phyloP scores from a whole-genome alignment of 2,888 invertebrate genomes.

The Margaritifera margaritifera region DNA sequence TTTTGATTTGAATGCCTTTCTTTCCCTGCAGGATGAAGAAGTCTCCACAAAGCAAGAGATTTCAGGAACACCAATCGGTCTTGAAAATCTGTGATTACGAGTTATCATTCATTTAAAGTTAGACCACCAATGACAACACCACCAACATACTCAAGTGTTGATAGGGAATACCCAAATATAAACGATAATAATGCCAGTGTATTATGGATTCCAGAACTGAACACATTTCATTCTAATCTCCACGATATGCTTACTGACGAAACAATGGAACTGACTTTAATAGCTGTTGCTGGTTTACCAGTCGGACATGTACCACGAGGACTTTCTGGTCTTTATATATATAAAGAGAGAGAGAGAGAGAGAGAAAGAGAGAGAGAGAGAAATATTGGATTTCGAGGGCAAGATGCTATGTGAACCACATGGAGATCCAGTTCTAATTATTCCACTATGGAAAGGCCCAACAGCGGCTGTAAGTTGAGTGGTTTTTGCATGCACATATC shows the following conservation, averaged over 20 bases:
- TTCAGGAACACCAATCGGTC: background rate
- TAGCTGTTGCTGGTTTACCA: conserved; percentile 15
- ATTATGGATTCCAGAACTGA: conserved; percentile 13
- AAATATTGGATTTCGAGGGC: conserved; percentile 13
- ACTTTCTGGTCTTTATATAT: too few relatives aligned
- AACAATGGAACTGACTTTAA: conserved; percentile 3
- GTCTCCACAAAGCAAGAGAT: too few relatives aligned
- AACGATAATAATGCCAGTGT: conserved; percentile 17
- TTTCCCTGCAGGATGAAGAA: too few relatives aligned
- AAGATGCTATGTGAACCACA: background rate
- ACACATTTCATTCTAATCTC: background rate
- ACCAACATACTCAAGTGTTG: conserved; percentile 4
- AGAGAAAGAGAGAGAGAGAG: too few relatives aligned
- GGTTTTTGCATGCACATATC: conserved; percentile 15
- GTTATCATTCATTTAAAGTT: conserved; percentile 6
- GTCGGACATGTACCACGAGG: conserved; percentile 3
- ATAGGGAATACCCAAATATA: conserved; percentile 19
- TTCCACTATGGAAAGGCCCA: conserved; percentile 14
- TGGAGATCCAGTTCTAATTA: conserved; percentile 6
- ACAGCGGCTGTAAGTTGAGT: conserved; percentile 7
- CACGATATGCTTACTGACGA: conserved; percentile 13
- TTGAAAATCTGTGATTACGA: conserved; percentile 5
- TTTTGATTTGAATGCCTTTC: too few relatives aligned
- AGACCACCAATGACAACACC: conserved; percentile 9
- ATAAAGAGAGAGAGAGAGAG: too few relatives aligned